Evolutionary conservation across 2,888 invertebrate species (phyloP), one percentile per base, ranked within the genome.

Genomic region (Diogma glabrata): DNA sequence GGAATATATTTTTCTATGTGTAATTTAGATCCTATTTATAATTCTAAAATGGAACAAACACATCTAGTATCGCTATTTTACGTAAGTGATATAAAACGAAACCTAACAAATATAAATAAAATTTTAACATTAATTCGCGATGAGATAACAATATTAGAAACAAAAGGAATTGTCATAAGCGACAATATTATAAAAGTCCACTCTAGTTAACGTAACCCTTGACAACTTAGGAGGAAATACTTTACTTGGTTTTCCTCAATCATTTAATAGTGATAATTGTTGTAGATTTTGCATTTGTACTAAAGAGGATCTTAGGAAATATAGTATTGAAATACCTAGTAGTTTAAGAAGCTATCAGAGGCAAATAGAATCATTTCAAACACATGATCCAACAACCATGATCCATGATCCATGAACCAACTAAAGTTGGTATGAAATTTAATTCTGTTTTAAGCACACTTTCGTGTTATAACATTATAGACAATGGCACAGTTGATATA

Each of bases 181-280:
- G 8, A 22, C 4, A 26, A 6, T 28, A 26, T n/a, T 4, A 14
- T 47, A 33, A 33, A 47, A 47, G 47, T 20, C n/a, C 3, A 23
- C 17, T 3, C 16, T 49, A 3, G 38, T 47, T 12, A 24, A 6
- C 12, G 9, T 51, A 1, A 16, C 14, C 20, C 45, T 43, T 49
- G 52, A 52, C 14, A 52, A 52, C 19, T 45, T 52, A 20, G 52
- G 45, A 20, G 45, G 22, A 7, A 52, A 52, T 16, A 52, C n/a
- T 45, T 22, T 24, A 6, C 36, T 48, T 2, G 51, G 51, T 10
- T 52, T 49, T 36, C 9, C 30, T 14, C 19, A 52, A 45, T 52
- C 45, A 4, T 52, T 52, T 22, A 14, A 20, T 17, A 28, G 45
- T 2, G 48, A 49, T 30, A 28, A 49, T 45, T 52, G 38, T 22